These are phyloP conservation scores for Lasaia peninsularis DNA, from an alignment of 1,140 invertebrate species.

Conservation along the genomic window DNA sequence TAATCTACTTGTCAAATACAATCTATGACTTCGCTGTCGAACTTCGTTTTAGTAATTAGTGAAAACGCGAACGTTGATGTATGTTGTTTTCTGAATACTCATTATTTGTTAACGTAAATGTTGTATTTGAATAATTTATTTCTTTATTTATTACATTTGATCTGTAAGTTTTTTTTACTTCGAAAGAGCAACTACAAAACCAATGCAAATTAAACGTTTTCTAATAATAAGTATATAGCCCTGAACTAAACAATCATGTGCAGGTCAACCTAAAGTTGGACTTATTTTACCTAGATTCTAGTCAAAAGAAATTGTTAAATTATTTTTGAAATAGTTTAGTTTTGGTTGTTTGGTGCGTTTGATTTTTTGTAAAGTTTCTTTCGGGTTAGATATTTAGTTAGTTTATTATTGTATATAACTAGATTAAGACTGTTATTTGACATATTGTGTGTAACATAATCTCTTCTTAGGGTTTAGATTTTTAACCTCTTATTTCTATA, in stretches of 20 bases:
- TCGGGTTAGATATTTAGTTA: conserved; percentile 29
- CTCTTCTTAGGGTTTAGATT: conserved; percentile 36
- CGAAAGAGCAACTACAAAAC: too few relatives aligned
- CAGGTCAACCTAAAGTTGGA: background rate
- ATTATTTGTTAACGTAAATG: too few relatives aligned
- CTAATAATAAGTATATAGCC: too few relatives aligned
- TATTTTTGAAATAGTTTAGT: conserved; percentile 15
- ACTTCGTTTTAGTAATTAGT: too few relatives aligned
- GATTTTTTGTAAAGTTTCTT: conserved; percentile 9
- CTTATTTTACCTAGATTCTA: background rate
- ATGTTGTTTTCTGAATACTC: too few relatives aligned
- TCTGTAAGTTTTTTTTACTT: too few relatives aligned
- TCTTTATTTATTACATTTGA: too few relatives aligned
- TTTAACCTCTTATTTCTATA: conserved; percentile 34
- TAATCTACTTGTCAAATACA: background rate
- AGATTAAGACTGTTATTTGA: conserved; percentile 58
- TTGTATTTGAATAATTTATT: too few relatives aligned
- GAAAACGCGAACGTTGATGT: too few relatives aligned
- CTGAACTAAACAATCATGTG: background rate
- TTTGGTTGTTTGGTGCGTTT: conserved; percentile 8
- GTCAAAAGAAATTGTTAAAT: conserved; percentile 6
- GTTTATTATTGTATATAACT: conserved; percentile 52
- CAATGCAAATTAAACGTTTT: too few relatives aligned
- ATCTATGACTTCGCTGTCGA: too few relatives aligned
- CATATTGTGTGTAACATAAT: conserved; percentile 50